These are phyloP conservation scores for Sardinella longiceps DNA, from an alignment of 2,797 vertebrate genomes.

Conservation along the genomic window DNA sequence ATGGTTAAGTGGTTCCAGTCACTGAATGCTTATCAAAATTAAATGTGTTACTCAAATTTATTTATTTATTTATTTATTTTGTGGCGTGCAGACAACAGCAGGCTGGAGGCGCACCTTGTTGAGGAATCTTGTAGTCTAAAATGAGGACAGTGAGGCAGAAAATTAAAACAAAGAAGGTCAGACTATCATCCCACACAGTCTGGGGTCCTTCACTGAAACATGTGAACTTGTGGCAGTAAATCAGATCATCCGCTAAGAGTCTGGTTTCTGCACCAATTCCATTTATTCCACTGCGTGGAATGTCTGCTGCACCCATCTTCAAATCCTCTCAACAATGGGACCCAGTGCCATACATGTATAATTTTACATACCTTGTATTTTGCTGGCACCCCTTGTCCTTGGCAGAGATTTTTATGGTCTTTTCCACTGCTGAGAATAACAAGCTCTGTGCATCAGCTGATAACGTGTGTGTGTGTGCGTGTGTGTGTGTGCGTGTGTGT, in stretches of 20 bases:
- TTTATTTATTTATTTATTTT: not conserved
- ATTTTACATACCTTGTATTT: not conserved
- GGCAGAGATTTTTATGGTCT: not conserved
- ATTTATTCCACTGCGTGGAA: not conserved
- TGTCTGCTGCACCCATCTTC: not conserved
- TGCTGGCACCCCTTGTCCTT: not conserved
- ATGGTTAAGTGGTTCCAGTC: not conserved
- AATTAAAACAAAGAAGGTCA: not conserved
- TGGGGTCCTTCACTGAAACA: not conserved
- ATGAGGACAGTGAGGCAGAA: constrained; percentile 4
- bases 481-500: no score
- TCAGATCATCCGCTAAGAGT: not conserved
- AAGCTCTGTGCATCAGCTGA: constrained; percentile 4
- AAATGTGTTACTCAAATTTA: not conserved
- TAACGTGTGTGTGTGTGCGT: not conserved
- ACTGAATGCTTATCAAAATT: not conserved
- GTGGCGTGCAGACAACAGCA: not conserved
- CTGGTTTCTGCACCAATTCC: not conserved
- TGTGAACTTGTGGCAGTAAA: not conserved
- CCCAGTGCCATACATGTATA: not conserved
- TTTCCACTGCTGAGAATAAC: constrained; percentile 17
- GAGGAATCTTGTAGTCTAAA: not conserved
- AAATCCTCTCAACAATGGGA: not conserved
- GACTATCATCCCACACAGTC: not conserved
- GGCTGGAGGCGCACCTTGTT: constrained; percentile 4